These are phyloP conservation scores for Rana temporaria DNA, from an alignment of 2,113 vertebrate species.

Conservation along the genomic window DNA sequence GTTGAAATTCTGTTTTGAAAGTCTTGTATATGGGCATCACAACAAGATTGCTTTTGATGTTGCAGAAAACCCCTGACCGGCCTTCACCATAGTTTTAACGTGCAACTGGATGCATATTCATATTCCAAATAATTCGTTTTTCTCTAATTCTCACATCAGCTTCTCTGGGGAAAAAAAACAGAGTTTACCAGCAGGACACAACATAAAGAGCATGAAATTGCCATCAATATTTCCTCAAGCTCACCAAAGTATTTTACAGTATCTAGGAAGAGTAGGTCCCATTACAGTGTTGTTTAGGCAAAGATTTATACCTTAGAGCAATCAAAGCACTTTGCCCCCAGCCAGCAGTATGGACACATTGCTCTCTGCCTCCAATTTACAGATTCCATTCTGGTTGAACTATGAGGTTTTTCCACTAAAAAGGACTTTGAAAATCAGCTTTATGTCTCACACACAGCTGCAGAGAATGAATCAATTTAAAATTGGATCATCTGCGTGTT, in stretches of 20 bases:
- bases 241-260: background rate
- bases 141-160: too few species aligned
- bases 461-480: conserved; percentile 59
- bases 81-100: too few species aligned
- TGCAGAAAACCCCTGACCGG: too few species aligned
- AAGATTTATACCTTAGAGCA: conserved; percentile 37
- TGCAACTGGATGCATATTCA: too few species aligned
- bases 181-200: background rate
- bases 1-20: too few species aligned
- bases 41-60: too few species aligned
- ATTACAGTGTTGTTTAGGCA: background rate
- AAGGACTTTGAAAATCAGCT: conserved; percentile 56
- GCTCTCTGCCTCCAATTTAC: conserved; percentile 48
- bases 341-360: conserved; percentile 29
- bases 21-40: too few species aligned
- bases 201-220: background rate
- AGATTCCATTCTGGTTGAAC: conserved; percentile 56
- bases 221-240: background rate
- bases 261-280: background rate
- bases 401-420: conserved; percentile 56
- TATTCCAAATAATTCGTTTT: too few species aligned
- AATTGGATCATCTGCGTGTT: conserved; percentile 56
- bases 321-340: conserved; percentile 20
- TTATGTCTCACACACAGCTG: conserved; percentile 56
- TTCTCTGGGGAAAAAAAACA: too few species aligned